Conservation (phyloP, 2,888 invertebrate genomes). For the Scotopteryx bipunctaria region DNA sequence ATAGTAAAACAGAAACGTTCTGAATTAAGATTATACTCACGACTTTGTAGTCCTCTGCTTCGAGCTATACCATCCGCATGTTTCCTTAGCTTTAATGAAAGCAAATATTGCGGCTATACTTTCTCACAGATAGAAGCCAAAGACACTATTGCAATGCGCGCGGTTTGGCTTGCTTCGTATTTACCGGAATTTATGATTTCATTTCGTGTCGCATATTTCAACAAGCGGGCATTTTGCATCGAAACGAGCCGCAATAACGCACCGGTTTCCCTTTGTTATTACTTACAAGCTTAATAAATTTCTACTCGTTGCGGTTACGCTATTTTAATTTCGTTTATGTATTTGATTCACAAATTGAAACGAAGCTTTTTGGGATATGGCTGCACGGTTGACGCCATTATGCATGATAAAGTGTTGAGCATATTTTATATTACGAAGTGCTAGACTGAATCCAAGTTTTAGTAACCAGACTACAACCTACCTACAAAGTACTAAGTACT, state of each 20-base stretch:
- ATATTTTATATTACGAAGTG: too few relatives aligned
- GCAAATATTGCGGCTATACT: conserved; percentile 40
- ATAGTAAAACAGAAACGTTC: too few relatives aligned
- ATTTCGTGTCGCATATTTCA: conserved; percentile 78
- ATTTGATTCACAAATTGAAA: conserved; percentile 34
- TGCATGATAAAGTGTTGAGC: too few relatives aligned
- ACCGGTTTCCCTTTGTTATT: conserved; percentile 56
- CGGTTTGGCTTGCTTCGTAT: conserved; percentile 54
- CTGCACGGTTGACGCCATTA: conserved; percentile 18
- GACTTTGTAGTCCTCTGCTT: conserved; percentile 28
- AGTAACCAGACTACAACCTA: too few relatives aligned
- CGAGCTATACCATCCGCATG: conserved; percentile 46
- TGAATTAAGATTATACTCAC: too few relatives aligned
- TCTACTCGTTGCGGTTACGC: conserved; percentile 36
- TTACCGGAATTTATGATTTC: conserved; percentile 77
- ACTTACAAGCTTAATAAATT: conserved; percentile 54
- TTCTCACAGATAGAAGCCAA: conserved; percentile 38
- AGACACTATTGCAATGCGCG: conserved; percentile 47
- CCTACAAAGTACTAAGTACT: too few relatives aligned
- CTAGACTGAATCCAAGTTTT: too few relatives aligned
- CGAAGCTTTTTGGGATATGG: conserved; percentile 19
- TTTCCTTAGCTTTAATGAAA: conserved; percentile 48
- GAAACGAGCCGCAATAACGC: conserved; percentile 65
- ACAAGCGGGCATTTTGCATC: conserved; percentile 66
- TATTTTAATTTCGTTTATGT: conserved; percentile 42